These are phyloP conservation scores for Pogoniulus pusillus DNA, from an alignment of 2,797 vertebrate species.

Conservation along the genomic window DNA sequence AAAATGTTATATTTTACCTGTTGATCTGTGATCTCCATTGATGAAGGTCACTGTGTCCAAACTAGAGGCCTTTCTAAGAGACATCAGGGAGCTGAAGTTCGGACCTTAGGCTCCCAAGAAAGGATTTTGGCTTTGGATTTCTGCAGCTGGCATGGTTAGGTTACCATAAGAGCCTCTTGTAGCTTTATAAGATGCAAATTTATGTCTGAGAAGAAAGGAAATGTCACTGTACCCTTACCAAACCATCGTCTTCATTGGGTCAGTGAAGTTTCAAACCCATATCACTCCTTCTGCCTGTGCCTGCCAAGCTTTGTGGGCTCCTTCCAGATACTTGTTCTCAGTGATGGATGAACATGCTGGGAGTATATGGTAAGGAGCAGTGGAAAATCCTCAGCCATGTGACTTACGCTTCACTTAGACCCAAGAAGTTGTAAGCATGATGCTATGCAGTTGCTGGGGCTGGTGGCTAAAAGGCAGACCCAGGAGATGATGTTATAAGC, in stretches of 20 bases:
- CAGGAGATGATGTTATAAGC: not conserved
- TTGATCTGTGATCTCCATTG: not conserved
- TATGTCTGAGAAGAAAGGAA: not conserved
- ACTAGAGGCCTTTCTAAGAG: not conserved
- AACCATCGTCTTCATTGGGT: not conserved
- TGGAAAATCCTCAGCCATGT: not conserved
- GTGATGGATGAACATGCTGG: fast-evolving
- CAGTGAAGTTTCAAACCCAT: not conserved
- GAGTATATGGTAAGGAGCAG: not conserved
- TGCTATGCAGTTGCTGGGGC: not conserved
- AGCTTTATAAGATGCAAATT: not conserved
- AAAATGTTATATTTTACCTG: not conserved
- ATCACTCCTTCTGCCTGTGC: not conserved
- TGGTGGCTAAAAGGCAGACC: not conserved
- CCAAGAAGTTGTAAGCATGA: not conserved
- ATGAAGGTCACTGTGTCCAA: not conserved
- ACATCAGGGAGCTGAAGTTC: not conserved
- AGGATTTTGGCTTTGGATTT: not conserved
- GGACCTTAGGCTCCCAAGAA: not conserved
- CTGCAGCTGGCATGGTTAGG: not conserved
- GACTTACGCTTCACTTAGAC: fast-evolving
- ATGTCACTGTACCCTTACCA: not conserved
- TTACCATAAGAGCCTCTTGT: not conserved
- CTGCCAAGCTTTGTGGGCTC: not conserved
- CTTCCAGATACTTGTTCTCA: not conserved